Evolutionary conservation across 1,140 invertebrate species (phyloP).

Genomic region (Neoseiulus cucumeris): DNA sequence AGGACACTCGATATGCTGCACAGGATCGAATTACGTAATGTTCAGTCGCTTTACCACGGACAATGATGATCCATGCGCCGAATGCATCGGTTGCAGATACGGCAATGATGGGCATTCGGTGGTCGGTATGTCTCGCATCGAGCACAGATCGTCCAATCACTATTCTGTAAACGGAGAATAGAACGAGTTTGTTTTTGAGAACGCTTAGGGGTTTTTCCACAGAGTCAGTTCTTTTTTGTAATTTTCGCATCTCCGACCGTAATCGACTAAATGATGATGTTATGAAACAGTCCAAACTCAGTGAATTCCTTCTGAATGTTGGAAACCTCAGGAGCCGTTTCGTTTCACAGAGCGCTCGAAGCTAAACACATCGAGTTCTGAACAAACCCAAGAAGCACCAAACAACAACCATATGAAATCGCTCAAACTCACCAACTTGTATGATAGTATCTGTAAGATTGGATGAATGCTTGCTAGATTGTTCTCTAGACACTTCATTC

Average conservation of each 20-base stretch:
- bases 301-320: too few species aligned
- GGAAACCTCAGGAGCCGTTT: too few species aligned
- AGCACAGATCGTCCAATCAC: constrained; percentile 63
- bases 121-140: constrained; percentile 65
- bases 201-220: too few species aligned
- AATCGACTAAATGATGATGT: too few species aligned
- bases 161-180: constrained; percentile 26
- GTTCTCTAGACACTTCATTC: too few species aligned
- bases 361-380: neutral
- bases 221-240: too few species aligned
- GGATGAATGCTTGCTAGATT: too few species aligned
- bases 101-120: constrained; percentile 65
- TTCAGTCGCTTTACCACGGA: constrained; percentile 38
- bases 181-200: too few species aligned
- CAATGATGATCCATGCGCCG: constrained; percentile 78
- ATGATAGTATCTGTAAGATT: constrained; percentile 13
- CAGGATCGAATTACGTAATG: constrained; percentile 13
- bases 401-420: neutral
- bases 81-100: constrained; percentile 67
- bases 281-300: too few species aligned
- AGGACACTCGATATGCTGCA: too few species aligned
- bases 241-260: too few species aligned
- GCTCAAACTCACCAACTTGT: constrained; percentile 1
- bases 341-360: too few species aligned
- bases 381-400: neutral